Evolutionary conservation across 2,888 invertebrate species (phyloP).

Genomic region (Agapostemon virescens): DNA sequence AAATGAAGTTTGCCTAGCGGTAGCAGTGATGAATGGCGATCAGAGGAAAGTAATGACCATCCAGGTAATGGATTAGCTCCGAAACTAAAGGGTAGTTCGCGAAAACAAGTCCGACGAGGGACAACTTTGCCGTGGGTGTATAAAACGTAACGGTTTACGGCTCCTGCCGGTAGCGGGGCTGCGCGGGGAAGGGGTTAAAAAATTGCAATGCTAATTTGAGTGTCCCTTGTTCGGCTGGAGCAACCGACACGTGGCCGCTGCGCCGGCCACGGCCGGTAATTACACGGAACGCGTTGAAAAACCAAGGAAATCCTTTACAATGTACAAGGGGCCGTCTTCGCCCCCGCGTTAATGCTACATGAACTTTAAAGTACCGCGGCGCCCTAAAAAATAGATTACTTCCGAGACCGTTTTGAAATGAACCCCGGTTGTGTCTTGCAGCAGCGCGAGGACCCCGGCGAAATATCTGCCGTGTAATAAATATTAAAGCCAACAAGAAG

Average conservation of each 20-base stretch:
- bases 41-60: background rate
- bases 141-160: slow-evolving; percentile 34
- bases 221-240: slow-evolving; percentile 15
- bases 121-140: background rate
- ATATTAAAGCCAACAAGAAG: background rate
- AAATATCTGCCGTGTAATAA: background rate
- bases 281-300: slow-evolving; percentile 45
- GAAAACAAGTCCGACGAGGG: background rate
- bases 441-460: background rate
- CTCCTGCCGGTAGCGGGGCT: too few species aligned
- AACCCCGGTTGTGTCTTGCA: background rate
- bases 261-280: slow-evolving; percentile 35
- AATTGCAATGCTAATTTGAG: slow-evolving; percentile 44
- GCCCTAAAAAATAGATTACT: slow-evolving; percentile 24
- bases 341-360: slow-evolving; percentile 29
- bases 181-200: slow-evolving; percentile 7
- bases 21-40: background rate
- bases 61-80: slow-evolving; percentile 14
- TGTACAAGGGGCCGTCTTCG: slow-evolving; percentile 19
- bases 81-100: background rate
- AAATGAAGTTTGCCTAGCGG: background rate
- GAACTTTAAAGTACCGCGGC: slow-evolving; percentile 13
- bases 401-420: slow-evolving; percentile 17
- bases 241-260: slow-evolving; percentile 26
- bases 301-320: slow-evolving; percentile 26